These are phyloP conservation scores for Orientallactaga sibirica DNA, from an alignment of 2,797 vertebrate genomes.

Conservation along the genomic window DNA sequence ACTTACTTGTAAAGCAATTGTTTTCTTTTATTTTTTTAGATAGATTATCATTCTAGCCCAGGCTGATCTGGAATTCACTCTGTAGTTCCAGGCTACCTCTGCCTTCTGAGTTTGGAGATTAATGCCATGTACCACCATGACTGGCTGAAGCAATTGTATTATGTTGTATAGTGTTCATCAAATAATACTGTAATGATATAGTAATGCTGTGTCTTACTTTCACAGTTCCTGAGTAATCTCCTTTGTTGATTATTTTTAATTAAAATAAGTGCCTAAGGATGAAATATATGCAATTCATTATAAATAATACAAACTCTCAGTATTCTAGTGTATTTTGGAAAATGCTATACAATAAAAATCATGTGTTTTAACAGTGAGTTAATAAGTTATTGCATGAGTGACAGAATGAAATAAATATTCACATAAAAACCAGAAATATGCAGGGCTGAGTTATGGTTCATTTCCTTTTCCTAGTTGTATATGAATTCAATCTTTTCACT, in stretches of 20 bases:
- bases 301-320: conserved; percentile 58
- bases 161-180: neutral
- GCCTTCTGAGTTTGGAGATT: no score
- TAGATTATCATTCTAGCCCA: no score
- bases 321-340: conserved; percentile 55
- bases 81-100: no score
- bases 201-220: neutral
- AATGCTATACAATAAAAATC: conserved; percentile 62
- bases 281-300: conserved; percentile 68
- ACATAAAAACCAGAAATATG: conserved; percentile 50
- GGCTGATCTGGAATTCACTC: no score
- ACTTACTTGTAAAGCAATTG: neutral
- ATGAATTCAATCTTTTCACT: conserved; percentile 46
- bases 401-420: conserved; percentile 64
- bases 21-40: no score
- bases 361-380: conserved; percentile 67
- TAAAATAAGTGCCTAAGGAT: conserved; percentile 9
- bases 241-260: conserved; percentile 51
- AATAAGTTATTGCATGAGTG: conserved; percentile 62
- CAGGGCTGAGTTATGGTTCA: conserved; percentile 60
- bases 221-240: conserved; percentile 47
- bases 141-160: no score
- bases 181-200: neutral
- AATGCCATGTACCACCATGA: no score
- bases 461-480: conserved; percentile 48